phyloP scores from a whole-genome alignment of 2,113 vertebrate species.

The Perca fluviatilis region DNA sequence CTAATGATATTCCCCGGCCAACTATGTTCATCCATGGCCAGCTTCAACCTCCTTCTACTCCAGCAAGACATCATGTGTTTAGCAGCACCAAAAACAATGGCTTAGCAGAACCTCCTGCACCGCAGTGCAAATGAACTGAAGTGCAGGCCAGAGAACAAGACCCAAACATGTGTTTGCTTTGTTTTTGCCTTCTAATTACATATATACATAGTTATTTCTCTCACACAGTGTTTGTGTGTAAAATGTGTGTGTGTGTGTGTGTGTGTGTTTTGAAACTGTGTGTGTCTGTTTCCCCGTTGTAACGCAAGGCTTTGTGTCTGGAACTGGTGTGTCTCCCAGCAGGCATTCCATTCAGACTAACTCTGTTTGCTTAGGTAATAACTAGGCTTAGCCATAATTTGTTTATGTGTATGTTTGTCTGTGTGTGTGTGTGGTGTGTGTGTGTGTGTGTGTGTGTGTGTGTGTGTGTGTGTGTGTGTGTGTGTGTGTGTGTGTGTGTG shows the following conservation, averaged over 20 bases:
- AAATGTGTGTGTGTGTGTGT: not conserved
- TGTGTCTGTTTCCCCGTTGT: conserved; percentile 41
- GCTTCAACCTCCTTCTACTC: conserved; percentile 23
- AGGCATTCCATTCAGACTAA: conserved; percentile 70
- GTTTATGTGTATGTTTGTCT: conserved; percentile 66
- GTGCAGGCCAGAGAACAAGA: conserved; percentile 59
- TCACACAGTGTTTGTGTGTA: conserved; percentile 45
- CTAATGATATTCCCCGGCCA: conserved; percentile 19
- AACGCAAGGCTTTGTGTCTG: conserved; percentile 66
- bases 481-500: conserved; percentile 15
- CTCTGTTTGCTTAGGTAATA: conserved; percentile 77
- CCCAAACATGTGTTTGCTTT: conserved; percentile 76
- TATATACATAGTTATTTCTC: conserved; percentile 74
- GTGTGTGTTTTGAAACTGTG: conserved; percentile 18
- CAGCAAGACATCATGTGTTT: conserved; percentile 60
- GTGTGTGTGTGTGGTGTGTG: conserved; percentile 11
- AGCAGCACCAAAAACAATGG: conserved; percentile 58
- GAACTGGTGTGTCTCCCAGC: conserved; percentile 68
- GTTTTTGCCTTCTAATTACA: conserved; percentile 79
- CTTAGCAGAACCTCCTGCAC: conserved; percentile 50
- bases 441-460: conserved; percentile 55
- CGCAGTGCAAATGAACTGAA: conserved; percentile 55
- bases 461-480: conserved; percentile 5
- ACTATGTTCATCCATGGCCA: conserved; percentile 37
- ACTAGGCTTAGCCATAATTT: conserved; percentile 70